phyloP scores from a whole-genome alignment of 92 coral and sea anemone genomes.

The Parazoanthus darwini region DNA sequence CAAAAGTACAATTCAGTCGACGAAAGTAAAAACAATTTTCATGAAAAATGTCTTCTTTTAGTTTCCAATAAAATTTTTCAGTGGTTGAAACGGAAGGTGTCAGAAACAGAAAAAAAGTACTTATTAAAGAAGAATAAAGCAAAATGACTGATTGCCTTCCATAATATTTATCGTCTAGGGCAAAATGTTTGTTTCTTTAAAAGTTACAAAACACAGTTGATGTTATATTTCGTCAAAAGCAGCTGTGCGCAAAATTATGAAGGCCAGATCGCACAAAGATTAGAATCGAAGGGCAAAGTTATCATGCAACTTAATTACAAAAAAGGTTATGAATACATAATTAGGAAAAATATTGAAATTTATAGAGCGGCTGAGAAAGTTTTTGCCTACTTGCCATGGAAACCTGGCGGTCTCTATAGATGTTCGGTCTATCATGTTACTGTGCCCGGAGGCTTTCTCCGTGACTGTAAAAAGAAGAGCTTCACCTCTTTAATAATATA shows the following conservation, averaged over 20 bases:
- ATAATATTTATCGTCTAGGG: not conserved
- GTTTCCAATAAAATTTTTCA: not conserved
- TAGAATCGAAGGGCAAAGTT: not conserved
- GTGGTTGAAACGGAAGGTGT: not conserved
- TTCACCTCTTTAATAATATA: not conserved
- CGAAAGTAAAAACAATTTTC: not conserved
- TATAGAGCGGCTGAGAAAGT: not conserved
- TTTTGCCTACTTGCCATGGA: not conserved
- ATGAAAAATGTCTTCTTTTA: not conserved
- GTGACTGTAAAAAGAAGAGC: not conserved
- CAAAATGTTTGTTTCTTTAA: not conserved
- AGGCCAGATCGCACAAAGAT: not conserved
- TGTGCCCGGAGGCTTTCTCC: not conserved
- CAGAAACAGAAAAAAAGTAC: not conserved
- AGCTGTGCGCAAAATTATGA: not conserved
- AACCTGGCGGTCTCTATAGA: not conserved
- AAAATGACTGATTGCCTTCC: not conserved
- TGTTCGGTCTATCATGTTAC: not conserved
- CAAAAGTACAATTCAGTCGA: not conserved
- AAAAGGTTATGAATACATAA: not conserved
- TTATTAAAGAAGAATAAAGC: not conserved
- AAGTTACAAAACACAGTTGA: not conserved
- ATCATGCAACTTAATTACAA: not conserved
- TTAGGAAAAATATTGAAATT: not conserved
- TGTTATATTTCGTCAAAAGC: not conserved